A percentile compares a stretch with the other conserved stretches of the same genome.
These are phyloP conservation scores for Pipistrellus kuhlii DNA, from an alignment of 2,797 vertebrate species.

Conservation along the genomic window DNA sequence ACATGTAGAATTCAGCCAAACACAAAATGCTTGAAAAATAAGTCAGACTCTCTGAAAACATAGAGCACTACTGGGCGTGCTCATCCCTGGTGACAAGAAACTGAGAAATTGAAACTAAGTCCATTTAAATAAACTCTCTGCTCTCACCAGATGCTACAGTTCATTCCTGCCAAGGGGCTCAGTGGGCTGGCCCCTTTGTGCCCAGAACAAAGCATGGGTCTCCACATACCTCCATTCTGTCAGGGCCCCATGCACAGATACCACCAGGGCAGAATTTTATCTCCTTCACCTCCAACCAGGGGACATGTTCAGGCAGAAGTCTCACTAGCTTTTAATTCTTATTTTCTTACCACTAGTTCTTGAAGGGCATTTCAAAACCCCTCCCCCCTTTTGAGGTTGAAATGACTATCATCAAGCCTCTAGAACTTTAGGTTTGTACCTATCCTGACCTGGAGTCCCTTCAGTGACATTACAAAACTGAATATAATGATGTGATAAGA, in stretches of 20 bases:
- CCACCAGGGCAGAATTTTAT: background rate
- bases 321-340: background rate
- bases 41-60: conserved; percentile 67
- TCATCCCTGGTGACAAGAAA: conserved; percentile 59
- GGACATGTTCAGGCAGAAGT: background rate
- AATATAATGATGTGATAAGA: background rate
- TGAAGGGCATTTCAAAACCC: background rate
- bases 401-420: background rate
- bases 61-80: conserved; percentile 57
- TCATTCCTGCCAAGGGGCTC: conserved; percentile 43
- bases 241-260: background rate
- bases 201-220: conserved; percentile 50
- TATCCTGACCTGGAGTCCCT: background rate
- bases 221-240: conserved; percentile 21
- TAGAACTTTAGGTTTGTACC: background rate
- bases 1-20: conserved; percentile 69
- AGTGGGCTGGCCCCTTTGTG: background rate
- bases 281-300: background rate
- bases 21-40: conserved; percentile 70
- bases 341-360: conserved; percentile 6
- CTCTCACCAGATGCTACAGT: conserved; percentile 1
- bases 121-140: conserved; percentile 23
- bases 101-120: conserved; percentile 53
- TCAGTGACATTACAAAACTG: background rate
- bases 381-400: background rate